Evolutionary conservation across 2,888 invertebrate species (phyloP).

Genomic region (Clusia tigrina): DNA sequence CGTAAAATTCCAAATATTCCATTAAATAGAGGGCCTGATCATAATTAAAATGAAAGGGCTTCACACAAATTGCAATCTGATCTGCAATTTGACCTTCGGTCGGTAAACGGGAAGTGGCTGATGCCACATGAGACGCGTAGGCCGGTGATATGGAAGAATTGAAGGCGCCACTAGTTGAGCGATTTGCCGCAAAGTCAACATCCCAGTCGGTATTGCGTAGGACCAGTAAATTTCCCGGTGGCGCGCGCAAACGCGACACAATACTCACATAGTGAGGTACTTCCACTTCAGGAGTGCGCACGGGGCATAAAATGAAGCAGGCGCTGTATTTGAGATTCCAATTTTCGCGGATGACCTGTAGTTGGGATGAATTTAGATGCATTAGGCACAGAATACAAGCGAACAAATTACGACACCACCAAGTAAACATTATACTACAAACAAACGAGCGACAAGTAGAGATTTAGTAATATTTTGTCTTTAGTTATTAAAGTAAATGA

Average conservation of each 20-base stretch:
- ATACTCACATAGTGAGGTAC: conserved; percentile 76
- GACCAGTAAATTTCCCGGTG: conserved; percentile 72
- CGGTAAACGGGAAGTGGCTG: conserved; percentile 39
- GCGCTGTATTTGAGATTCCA: conserved; percentile 95
- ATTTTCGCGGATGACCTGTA: conserved; percentile 84
- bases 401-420: too few relatives aligned
- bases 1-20: conserved; percentile 89
- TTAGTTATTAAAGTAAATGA: too few relatives aligned
- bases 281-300: conserved; percentile 69
- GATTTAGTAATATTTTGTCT: not conserved
- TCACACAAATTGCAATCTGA: conserved; percentile 83
- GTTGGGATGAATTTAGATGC: conserved; percentile 23
- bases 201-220: conserved; percentile 70
- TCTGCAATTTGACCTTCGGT: conserved; percentile 62
- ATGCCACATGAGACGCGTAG: conserved; percentile 23
- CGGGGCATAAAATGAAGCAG: conserved; percentile 84
- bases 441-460: too few relatives aligned
- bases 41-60: conserved; percentile 89
- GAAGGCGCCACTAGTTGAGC: conserved; percentile 22
- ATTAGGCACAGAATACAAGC: conserved; percentile 8
- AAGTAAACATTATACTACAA: too few relatives aligned
- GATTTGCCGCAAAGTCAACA: conserved; percentile 54
- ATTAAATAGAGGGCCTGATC: conserved; percentile 83
- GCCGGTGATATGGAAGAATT: not conserved
- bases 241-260: conserved; percentile 69